Conservation (phyloP, 2,888 invertebrate genomes). For the Dicyrtoma fusca region DNA sequence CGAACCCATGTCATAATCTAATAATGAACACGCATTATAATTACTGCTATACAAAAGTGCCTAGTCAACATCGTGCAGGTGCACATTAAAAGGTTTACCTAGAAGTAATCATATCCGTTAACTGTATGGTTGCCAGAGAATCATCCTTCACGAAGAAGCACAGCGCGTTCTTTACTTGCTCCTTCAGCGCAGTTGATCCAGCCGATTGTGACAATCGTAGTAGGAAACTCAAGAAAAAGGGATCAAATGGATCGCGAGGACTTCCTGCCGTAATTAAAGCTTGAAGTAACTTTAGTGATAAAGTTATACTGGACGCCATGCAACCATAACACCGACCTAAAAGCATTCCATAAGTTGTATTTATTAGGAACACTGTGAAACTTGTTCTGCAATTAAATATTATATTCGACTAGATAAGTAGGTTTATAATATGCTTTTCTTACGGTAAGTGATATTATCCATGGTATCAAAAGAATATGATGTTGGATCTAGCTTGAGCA, state of each 20-base stretch:
- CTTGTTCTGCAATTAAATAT: neutral
- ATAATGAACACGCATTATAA: no score
- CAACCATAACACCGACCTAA: conserved; percentile 81
- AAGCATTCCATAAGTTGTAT: conserved; percentile 36
- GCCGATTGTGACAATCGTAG: conserved; percentile 55
- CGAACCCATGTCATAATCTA: no score
- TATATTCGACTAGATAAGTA: no score
- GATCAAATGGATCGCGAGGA: conserved; percentile 53
- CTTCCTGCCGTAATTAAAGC: conserved; percentile 56
- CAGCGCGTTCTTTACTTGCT: conserved; percentile 55
- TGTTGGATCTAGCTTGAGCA: conserved; percentile 54
- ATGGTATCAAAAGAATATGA: conserved; percentile 53
- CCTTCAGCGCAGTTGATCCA: conserved; percentile 55
- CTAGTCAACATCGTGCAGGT: neutral
- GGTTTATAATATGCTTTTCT: conserved; percentile 5
- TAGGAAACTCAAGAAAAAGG: conserved; percentile 54
- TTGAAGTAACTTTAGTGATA: conserved; percentile 54
- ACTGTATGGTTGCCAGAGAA: conserved; percentile 50
- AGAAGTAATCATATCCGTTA: conserved; percentile 54
- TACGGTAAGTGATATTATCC: conserved; percentile 55
- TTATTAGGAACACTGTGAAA: neutral
- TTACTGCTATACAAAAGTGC: neutral
- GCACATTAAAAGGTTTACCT: conserved; percentile 34
- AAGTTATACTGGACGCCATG: conserved; percentile 59
- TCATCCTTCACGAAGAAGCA: conserved; percentile 57